Evolutionary conservation across 2,797 vertebrate species (phyloP).

Genomic region (Triplophysa yarkandensis): DNA sequence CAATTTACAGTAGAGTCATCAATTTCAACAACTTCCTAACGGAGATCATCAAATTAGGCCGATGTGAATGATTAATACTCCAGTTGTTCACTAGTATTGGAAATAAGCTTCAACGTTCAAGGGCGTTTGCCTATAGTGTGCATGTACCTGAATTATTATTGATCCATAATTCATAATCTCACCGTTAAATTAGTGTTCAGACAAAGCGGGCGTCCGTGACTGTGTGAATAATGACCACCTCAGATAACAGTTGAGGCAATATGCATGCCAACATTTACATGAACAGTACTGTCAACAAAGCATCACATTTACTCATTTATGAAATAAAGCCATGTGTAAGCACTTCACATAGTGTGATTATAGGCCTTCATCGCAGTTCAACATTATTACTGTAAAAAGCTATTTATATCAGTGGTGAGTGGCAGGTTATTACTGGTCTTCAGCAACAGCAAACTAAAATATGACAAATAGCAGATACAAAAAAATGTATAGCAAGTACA

Average conservation of each 20-base stretch:
- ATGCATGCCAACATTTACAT: background rate
- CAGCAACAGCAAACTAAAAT: background rate
- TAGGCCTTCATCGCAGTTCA: constrained; percentile 9
- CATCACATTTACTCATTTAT: background rate
- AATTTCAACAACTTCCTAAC: background rate
- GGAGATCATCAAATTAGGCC: background rate
- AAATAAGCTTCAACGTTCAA: constrained; percentile 1
- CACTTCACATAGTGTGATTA: background rate
- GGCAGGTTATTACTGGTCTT: background rate
- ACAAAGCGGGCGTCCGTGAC: background rate
- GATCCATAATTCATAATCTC: constrained; percentile 9
- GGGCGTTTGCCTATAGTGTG: background rate
- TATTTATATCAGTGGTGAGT: background rate
- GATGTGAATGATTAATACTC: constrained; percentile 1
- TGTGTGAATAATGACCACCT: background rate
- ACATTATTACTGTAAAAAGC: background rate
- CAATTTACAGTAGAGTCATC: background rate
- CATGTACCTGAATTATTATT: constrained; percentile 17
- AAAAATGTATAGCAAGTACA: background rate
- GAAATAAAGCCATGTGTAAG: constrained; percentile 15
- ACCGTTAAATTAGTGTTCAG: background rate
- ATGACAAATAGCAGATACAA: background rate
- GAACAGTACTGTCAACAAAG: background rate
- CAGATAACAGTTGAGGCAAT: background rate
- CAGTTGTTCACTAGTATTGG: constrained; percentile 7